These are phyloP conservation scores for Eriosoma lanigerum DNA, from an alignment of 1,140 invertebrate species.

Conservation along the genomic window DNA sequence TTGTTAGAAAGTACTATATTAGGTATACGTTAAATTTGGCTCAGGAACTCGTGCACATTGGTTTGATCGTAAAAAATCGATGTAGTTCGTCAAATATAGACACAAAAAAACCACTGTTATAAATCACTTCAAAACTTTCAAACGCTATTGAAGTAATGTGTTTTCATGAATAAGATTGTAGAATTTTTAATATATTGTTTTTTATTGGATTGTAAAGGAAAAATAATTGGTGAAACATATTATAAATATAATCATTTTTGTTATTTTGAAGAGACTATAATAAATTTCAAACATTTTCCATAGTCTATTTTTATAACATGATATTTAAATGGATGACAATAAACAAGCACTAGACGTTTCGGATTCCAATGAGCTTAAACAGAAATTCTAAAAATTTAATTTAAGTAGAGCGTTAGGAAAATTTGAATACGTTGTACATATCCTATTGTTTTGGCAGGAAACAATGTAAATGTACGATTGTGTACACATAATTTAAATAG, in stretches of 20 bases:
- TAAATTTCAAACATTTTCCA: not conserved
- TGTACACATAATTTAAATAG: not conserved
- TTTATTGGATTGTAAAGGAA: too few relatives aligned
- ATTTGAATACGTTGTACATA: conserved; percentile 1
- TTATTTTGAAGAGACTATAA: not conserved
- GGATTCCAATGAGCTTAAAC: not conserved
- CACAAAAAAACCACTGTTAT: conserved; percentile 14
- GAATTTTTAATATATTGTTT: not conserved
- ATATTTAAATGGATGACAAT: not conserved
- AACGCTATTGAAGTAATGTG: not conserved
- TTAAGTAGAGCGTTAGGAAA: not conserved
- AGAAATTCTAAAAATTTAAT: conserved; percentile 27
- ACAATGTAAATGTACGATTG: not conserved
- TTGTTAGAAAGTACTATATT: not conserved
- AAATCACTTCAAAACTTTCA: conserved; percentile 23
- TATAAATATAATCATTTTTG: not conserved
- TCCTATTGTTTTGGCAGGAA: conserved; percentile 1
- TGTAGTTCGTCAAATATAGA: not conserved
- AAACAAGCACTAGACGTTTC: not conserved
- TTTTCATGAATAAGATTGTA: not conserved
- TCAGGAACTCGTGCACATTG: not conserved
- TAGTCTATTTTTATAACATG: not conserved
- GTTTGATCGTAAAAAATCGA: not conserved
- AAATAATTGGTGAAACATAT: not conserved
- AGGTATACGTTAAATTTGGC: conserved; percentile 15